phyloP scores from a whole-genome alignment of 2,888 invertebrate species.

The Oeneis ivallda region DNA sequence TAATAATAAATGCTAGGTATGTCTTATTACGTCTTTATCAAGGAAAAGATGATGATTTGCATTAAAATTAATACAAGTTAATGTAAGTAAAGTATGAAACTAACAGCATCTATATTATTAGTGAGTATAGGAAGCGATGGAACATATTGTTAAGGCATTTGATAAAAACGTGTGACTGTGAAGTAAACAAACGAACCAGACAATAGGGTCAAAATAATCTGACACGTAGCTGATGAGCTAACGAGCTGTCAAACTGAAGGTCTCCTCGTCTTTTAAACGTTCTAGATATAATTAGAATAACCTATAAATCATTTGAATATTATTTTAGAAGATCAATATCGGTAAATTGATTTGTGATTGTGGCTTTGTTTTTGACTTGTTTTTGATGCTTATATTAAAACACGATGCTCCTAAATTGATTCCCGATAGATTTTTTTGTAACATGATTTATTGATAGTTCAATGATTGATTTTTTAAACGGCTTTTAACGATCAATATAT shows the following conservation, averaged over 20 bases:
- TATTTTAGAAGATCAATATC: conserved; percentile 24
- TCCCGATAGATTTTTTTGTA: not conserved
- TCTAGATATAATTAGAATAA: conserved; percentile 27
- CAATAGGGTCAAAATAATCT: conserved; percentile 58
- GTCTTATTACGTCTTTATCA: too few species aligned
- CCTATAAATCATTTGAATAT: conserved; percentile 20
- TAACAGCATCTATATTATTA: not conserved
- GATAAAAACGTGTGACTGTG: conserved; percentile 39
- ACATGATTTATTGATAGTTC: conserved; percentile 13
- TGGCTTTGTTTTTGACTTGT: conserved; percentile 12
- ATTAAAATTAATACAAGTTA: not conserved
- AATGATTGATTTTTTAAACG: not conserved
- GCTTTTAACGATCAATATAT: not conserved
- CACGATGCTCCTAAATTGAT: not conserved
- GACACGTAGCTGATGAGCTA: conserved; percentile 57
- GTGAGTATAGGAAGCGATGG: conserved; percentile 29
- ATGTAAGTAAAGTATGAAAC: not conserved
- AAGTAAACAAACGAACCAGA: conserved; percentile 49
- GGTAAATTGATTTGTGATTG: conserved; percentile 17
- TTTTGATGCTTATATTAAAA: conserved; percentile 3
- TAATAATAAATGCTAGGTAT: too few species aligned
- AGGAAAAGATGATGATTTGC: too few species aligned
- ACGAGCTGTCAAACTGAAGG: conserved; percentile 54
- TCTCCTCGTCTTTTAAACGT: conserved; percentile 17
- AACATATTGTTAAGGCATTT: conserved; percentile 21